Base-by-base conservation (phyloP, 2,888 invertebrate species). In the Trichopoda pennipes region DNA sequence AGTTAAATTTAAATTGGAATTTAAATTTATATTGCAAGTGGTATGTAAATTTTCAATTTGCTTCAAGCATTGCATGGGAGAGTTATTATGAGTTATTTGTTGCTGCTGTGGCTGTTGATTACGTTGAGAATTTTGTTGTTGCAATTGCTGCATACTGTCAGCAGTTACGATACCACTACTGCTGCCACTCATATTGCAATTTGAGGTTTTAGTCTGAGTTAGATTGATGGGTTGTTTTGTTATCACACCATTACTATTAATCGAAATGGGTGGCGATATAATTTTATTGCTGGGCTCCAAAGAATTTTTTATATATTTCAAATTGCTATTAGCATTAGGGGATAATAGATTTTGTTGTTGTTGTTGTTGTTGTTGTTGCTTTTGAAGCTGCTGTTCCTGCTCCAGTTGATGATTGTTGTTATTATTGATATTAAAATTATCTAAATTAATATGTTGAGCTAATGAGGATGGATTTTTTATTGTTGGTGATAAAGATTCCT, bases 361-460 rank as follows among this genome's bases (percentile, higher is more conserved):
- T 82, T 85, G 44, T 6, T 85, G 85, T 85, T 85, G 78, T 77
- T 85, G 72, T 81, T 86, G 86, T 70, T 82, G 78, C 85, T 84
- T 9, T 12, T 38, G 16, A 6, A 6, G 14, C 42, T 44, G 16
- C 44, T 44, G 85, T 86, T 77, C 84, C 68, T 86, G 85, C 73
- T 84, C 82, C 66, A 76, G 84, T 17, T 80, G 42, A 4, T 72
- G 60, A 32, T 83, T 80, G 80, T 32, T 80, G 85, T 19, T 85
- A 77, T 23, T 88, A 87, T 82, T 85, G 82, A 86, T 86, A 88
- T 89, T 89, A 86, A 86, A 88, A 88, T 90, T 89, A 89, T 89
- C 89, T 84, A 88, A 87, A 88, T 88, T 88, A 86, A 86, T 88
- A 85, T 86, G 74, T 60, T 79, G 87, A 84, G 80, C 82, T 81